Evolutionary conservation across 2,888 invertebrate species (phyloP).

Genomic region (Tanypteryx hageni): DNA sequence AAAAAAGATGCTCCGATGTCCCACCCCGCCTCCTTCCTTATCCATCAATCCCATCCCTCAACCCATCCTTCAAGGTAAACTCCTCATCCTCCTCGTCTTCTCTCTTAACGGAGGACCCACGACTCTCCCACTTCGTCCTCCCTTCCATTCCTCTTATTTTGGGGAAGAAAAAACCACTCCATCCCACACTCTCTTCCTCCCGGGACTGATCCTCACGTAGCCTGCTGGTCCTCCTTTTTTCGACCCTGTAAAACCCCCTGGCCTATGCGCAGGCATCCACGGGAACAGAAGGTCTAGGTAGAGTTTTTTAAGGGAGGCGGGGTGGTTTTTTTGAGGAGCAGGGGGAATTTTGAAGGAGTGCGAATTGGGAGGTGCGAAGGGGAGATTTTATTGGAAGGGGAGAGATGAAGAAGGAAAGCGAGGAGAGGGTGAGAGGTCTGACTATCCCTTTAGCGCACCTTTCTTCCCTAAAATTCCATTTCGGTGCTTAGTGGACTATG

Average conservation of each 20-base stretch:
- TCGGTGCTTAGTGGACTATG: conserved; percentile 27
- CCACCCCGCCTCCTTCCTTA: conserved; percentile 17
- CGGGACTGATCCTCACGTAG: conserved; percentile 6
- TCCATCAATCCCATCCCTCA: conserved; percentile 50
- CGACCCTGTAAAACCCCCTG: conserved; percentile 38
- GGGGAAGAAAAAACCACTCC: conserved; percentile 38
- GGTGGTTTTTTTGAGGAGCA: conserved; percentile 6
- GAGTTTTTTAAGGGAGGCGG: conserved; percentile 46
- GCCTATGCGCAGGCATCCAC: conserved; percentile 50
- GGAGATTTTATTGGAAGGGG: not conserved
- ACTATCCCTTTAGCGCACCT: not conserved
- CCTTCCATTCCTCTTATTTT: not conserved
- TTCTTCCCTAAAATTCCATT: not conserved
- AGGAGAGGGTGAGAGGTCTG: not conserved
- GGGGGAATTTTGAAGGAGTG: not conserved
- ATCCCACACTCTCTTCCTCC: conserved; percentile 21
- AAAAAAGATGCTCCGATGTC: conserved; percentile 42
- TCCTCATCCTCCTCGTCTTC: not conserved
- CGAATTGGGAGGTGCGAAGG: not conserved
- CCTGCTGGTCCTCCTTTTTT: conserved; percentile 39
- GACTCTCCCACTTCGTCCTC: not conserved
- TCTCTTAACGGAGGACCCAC: not conserved
- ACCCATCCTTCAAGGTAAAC: conserved; percentile 10
- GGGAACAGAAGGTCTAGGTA: conserved; percentile 34
- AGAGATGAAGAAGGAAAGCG: not conserved